Conservation (phyloP, 2,797 vertebrate species). For the Apogon hyalosoma region DNA sequence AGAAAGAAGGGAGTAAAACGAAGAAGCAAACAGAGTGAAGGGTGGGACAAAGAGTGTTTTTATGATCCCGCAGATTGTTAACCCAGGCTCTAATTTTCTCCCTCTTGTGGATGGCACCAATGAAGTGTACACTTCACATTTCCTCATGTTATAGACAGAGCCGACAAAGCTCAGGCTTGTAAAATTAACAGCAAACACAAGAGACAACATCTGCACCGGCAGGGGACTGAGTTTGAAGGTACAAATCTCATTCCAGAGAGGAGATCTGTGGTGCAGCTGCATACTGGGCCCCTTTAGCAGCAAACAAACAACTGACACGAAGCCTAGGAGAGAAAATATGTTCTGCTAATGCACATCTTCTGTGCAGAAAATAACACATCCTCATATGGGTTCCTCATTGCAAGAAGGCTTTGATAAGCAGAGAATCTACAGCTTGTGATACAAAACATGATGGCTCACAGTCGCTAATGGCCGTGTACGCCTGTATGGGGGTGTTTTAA, state of each 20-base stretch:
- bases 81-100: constrained; percentile 63
- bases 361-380: constrained; percentile 42
- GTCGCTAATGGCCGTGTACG: constrained; percentile 48
- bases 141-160: constrained; percentile 51
- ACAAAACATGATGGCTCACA: constrained; percentile 44
- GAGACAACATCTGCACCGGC: constrained; percentile 28
- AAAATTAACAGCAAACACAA: constrained; percentile 69
- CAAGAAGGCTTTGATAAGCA: constrained; percentile 54
- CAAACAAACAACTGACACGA: constrained; percentile 53
- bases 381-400: constrained; percentile 55
- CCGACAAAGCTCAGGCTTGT: constrained; percentile 60
- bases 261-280: constrained; percentile 68
- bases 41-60: constrained; percentile 65
- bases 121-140: constrained; percentile 56
- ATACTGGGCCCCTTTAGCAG: constrained; percentile 48
- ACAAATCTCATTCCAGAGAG: constrained; percentile 58
- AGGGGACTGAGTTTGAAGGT: constrained; percentile 49
- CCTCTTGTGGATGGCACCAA: constrained; percentile 42
- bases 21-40: constrained; percentile 37
- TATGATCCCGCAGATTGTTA: constrained; percentile 66
- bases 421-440: constrained; percentile 41
- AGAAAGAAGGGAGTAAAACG: constrained; percentile 37
- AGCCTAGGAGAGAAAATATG: constrained; percentile 34
- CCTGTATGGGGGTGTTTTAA: constrained; percentile 59
- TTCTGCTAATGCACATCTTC: constrained; percentile 44